These are phyloP conservation scores for Acrocephalus arundinaceus DNA, from an alignment of 2,113 vertebrate genomes.

Conservation along the genomic window DNA sequence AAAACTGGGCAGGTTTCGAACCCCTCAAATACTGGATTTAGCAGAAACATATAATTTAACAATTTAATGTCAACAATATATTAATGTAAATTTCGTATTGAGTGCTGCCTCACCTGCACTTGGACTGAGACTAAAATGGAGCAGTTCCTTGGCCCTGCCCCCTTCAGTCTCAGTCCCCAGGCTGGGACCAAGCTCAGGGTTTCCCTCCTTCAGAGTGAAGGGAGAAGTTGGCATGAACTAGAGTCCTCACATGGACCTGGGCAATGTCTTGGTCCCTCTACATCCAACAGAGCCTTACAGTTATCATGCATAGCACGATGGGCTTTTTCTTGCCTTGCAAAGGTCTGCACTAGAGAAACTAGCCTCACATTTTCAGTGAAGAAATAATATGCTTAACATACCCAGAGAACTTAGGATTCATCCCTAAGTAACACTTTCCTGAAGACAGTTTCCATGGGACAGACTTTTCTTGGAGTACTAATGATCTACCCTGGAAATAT, in stretches of 20 bases:
- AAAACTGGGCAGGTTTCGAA: background rate
- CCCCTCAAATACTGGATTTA: background rate
- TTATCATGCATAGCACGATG: fast-evolving
- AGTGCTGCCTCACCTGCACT: background rate
- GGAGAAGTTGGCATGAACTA: fast-evolving
- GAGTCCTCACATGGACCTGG: background rate
- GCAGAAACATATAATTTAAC: background rate
- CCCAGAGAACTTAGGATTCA: background rate
- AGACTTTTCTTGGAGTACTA: background rate
- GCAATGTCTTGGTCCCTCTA: background rate
- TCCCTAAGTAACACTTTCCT: background rate
- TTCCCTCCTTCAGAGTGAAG: background rate
- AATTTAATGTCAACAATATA: background rate
- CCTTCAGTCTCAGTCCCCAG: background rate
- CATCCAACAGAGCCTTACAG: background rate
- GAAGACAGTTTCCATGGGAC: background rate
- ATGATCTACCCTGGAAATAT: background rate
- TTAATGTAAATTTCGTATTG: background rate
- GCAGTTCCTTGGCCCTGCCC: background rate
- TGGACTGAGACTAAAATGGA: background rate
- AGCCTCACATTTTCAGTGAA: background rate
- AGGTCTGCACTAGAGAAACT: background rate
- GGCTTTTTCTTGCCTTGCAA: background rate
- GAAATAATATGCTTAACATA: background rate
- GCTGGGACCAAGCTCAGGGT: background rate